Base-by-base conservation (phyloP, 2,113 vertebrate species). In the Albula goreensis region DNA sequence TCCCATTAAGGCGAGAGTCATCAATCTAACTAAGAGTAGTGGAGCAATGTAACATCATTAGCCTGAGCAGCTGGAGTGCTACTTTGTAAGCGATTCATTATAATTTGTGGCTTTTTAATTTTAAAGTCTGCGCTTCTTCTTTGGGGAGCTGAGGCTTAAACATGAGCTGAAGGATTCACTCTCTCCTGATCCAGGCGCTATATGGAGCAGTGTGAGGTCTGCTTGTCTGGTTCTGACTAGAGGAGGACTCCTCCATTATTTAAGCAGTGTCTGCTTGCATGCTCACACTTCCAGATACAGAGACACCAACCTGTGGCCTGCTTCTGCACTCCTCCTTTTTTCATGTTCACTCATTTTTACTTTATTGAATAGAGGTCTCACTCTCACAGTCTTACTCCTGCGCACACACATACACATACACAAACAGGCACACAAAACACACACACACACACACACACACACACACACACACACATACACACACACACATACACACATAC, bases 51-150 rank as follows among this genome's bases (percentile, higher is more conserved):
- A 78, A 86, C 82, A 87, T 86, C 81, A 87, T 90, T 89, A 88
- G 83, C 85, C 81, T 25, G 19, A 87, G 87, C 88, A 90, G 88
- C 86, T 91, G 87, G 79, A 89, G 85, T 81, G 88, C 48, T 85
- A 70, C 56, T 86, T 89, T 86, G 85, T 83, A 77, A 85, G 60
- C 86, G 48, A 87, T 85, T 84, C 82, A 87, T 89, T 89, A 89
- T 83, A 78, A 90, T 90, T 88, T 86, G 85, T 77, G 81, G 85
- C 41, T 82, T 86, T 82, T 82, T 82, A 31, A 19, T 66, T 86
- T 74, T 78, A 63, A 86, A 78, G 74, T 86, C 70, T 51, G n/a
- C 22, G 49, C 17, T 81, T 86, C 85, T 83, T 83, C 53, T 86
- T 82, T 83, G 70, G 51, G 3, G 51, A 25, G 52, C 56, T 80